Evolutionary conservation across 1,140 invertebrate species (phyloP).

Genomic region (Hycleus phaleratus): DNA sequence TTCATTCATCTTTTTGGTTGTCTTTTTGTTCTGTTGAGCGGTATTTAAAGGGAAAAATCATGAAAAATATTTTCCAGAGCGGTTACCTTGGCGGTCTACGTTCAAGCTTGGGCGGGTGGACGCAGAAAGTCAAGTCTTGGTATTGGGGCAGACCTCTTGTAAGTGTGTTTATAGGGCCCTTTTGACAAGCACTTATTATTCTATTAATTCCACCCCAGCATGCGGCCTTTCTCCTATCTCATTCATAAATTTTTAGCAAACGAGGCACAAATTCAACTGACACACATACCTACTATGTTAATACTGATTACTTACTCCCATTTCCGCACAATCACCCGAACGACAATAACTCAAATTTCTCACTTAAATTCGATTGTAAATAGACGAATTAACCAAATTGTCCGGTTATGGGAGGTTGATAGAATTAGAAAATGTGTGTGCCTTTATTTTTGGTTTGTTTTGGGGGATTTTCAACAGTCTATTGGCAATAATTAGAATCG

Average conservation of each 20-base stretch:
- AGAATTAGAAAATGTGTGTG: background rate
- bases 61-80: constrained; percentile 51
- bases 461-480: too few relatives aligned
- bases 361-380: background rate
- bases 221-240: constrained; percentile 17
- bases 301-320: constrained; percentile 3
- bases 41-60: background rate
- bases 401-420: too few relatives aligned
- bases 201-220: constrained; percentile 7
- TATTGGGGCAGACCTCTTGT: constrained; percentile 91
- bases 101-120: constrained; percentile 83
- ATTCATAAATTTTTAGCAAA: background rate
- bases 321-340: constrained; percentile 16
- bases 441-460: too few relatives aligned
- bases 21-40: background rate
- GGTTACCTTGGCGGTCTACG: constrained; percentile 86
- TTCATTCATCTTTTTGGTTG: too few relatives aligned
- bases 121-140: constrained; percentile 89
- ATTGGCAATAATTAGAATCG: too few relatives aligned
- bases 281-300: background rate
- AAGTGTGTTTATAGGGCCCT: constrained; percentile 50
- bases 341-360: too few relatives aligned
- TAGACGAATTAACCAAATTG: background rate
- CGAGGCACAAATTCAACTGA: constrained; percentile 17
- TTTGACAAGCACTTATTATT: constrained; percentile 10